Evolutionary conservation across 1,140 invertebrate genomes (phyloP), one percentile per base, ranked within the genome.

Genomic region (Sarcophaga peregrina): DNA sequence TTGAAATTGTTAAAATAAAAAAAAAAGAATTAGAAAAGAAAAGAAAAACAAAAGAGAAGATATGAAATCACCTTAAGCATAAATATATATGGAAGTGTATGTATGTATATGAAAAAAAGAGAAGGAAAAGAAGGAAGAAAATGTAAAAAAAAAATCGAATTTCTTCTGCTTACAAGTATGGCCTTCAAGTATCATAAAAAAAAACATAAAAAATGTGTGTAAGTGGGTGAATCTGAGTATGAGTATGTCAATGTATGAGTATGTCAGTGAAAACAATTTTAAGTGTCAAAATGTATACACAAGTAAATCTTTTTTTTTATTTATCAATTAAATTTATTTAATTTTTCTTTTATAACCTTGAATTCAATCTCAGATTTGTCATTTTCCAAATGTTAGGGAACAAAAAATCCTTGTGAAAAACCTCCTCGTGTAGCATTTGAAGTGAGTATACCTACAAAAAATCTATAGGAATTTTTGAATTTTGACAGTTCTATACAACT

Each of bases 391-490:
- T 4, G 25, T 37, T 37, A 45, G 50, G n/a, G 48, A 48, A 78
- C n/a, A 50, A 9, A 20, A 50, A 78, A 25, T 50, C 46, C 62
- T 48, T 76, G 46, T 48, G 48, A 20, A 50, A 50, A 78, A 78
- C 47, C 75, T n/a, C n/a, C n/a, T n/a, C n/a, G n/a, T n/a, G n/a
- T n/a, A n/a, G n/a, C n/a, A n/a, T n/a, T n/a, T 78, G 46, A 50
- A 78, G 47, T 78, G 75, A 78, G 75, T 78, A 78, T 78, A 78
- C 75, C 75, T 78, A 78, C 75, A 78, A 78, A 78, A n/a, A 78
- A 78, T 78, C 75, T 78, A 78, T 78, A 20, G n/a, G 62, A 68
- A 20, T 68, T 68, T 37, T 37, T n/a, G n/a, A n/a, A n/a, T n/a
- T n/a, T 68, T 68, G 62, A 68, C 62, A 68, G 62, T 52, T 52